Base-by-base conservation (phyloP, 2,888 invertebrate genomes). In the Bimastos eiseni region DNA sequence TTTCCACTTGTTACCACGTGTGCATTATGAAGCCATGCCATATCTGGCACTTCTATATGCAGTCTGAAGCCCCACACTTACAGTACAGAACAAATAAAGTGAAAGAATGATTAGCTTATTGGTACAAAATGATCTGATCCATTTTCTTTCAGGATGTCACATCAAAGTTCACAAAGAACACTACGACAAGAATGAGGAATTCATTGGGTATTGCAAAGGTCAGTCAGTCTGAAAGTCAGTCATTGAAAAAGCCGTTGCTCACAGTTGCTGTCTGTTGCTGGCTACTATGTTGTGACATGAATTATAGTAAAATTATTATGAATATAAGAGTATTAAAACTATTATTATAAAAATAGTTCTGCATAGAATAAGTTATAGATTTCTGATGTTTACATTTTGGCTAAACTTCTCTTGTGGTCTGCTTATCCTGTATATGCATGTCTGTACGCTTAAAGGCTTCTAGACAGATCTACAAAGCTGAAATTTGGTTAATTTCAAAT, bases 141-240 rank as follows among this genome's bases (percentile, higher is more conserved):
- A n/a, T 70, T 70, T 70, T 70, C 30, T 34, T 34, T 24, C 34
- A 97, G 98, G 98, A 93, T 99, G 99, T 96, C 97, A 98, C 94
- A 97, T 98, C 95, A 99, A 99, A 96, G 97, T 99, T 94, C 99
- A 99, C 96, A 98, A 98, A 95, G 99, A 99, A 95, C 99, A 99
- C 96, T 97, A 98, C 95, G 97, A 97, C 94, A 97, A 97, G 93
- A 96, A 97, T 94, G 97, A 97, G 95, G 97, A 97, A 95, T 96
- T 97, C 92, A 97, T 98, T 94, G 98, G 98, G 92, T 98, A 98
- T 89, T 99, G 99, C 96, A 99, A 98, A 94, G 94, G 95, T 95
- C 92, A 91, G 93, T 89, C 49, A 38, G 44, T 44, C 44, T 44
- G 44, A 44, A 44, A 44, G 44, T 44, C 44, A n/a, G 70, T 70